Conservation (phyloP, 2,113 vertebrate species). For the Prunella himalayana region DNA sequence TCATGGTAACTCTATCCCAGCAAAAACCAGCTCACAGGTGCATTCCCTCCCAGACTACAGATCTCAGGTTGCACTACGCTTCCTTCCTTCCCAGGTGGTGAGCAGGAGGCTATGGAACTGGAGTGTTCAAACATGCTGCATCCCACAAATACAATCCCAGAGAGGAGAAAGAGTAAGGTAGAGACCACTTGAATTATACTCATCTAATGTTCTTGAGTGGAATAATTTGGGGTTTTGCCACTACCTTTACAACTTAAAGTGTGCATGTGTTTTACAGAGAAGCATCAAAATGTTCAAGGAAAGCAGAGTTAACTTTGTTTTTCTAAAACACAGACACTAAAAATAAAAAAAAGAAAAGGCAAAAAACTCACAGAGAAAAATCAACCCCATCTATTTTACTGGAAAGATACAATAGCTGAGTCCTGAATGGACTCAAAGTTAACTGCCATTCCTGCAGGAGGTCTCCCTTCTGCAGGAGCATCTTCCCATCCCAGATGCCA, state of each 20-base stretch:
- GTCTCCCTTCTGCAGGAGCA: background rate
- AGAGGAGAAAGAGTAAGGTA: background rate
- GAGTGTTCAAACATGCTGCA: background rate
- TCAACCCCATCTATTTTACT: background rate
- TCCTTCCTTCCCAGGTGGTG: background rate
- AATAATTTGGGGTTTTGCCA: background rate
- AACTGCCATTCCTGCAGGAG: background rate
- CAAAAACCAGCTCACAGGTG: background rate
- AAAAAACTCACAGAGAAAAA: background rate
- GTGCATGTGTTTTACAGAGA: background rate
- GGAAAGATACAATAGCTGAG: background rate
- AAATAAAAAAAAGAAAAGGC: background rate
- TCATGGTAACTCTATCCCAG: background rate
- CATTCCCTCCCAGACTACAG: background rate
- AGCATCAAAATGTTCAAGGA: background rate
- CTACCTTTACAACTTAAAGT: background rate
- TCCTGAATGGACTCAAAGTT: background rate
- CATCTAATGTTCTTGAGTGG: background rate
- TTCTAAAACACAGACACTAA: background rate
- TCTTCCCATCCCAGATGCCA: background rate
- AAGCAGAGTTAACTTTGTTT: background rate
- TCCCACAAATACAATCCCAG: background rate
- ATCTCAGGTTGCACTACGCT: accelerated
- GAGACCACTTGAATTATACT: background rate
- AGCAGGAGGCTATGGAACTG: background rate